Percentiles rank a stretch among this genome's conserved stretches.
phyloP scores from a whole-genome alignment of 92 coral and sea anemone species.

The Umimayanthus kanabou region DNA sequence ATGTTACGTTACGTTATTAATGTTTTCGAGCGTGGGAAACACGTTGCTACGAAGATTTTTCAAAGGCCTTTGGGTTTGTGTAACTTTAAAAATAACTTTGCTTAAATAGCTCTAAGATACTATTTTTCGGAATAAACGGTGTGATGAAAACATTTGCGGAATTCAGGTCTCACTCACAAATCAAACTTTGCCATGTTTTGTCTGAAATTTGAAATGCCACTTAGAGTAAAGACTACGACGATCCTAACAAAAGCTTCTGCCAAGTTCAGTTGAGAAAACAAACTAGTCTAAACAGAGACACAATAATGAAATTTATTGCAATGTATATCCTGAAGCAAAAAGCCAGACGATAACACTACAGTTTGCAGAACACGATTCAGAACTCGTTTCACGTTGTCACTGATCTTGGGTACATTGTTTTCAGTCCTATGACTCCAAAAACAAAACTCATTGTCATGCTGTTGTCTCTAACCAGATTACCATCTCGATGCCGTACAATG shows the following conservation, averaged over 20 bases:
- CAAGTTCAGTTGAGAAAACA: constrained; percentile 23
- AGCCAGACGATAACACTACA: background rate
- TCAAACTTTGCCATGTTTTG: constrained; percentile 35
- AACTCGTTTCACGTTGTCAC: background rate
- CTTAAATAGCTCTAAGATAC: background rate
- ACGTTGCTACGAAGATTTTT: background rate
- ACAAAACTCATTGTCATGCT: background rate
- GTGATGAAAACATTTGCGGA: constrained; percentile 25
- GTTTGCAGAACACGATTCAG: background rate
- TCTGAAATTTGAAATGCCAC: constrained; percentile 26
- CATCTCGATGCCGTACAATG: background rate
- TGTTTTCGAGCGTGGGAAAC: background rate
- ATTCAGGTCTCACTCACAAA: constrained; percentile 3
- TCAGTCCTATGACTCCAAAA: background rate
- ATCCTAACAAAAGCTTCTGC: constrained; percentile 14
- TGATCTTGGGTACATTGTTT: background rate
- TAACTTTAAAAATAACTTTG: background rate
- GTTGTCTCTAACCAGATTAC: background rate
- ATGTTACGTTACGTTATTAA: no score
- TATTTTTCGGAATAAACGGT: background rate
- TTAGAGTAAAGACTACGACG: background rate
- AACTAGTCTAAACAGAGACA: constrained; percentile 18
- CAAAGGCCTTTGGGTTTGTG: background rate
- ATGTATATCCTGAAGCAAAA: background rate
- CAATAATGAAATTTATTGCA: constrained; percentile 24